A percentile compares a stretch with the other conserved stretches of the same genome.
Conservation (phyloP, 1,140 invertebrate species). For the Chionoecetes opilio region DNA sequence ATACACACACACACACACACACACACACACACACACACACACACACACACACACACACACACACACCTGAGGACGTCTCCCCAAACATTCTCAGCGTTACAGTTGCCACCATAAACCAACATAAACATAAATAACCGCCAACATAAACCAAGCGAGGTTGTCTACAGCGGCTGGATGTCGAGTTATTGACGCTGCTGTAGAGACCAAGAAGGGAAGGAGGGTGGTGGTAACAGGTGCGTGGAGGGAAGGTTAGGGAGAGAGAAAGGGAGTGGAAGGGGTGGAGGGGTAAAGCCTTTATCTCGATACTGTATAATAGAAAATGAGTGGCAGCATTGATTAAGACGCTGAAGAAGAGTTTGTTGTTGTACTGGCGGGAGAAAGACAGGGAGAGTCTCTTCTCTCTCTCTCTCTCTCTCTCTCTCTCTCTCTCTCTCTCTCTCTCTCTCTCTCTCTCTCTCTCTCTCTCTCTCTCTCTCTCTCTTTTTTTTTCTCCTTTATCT, state of each 20-base stretch:
- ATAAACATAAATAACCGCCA: no score
- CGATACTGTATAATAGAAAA: background rate
- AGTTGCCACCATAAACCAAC: slow-evolving; percentile 17
- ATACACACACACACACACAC: no score
- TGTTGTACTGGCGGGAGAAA: no score
- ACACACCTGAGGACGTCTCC: background rate
- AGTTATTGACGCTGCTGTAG: background rate
- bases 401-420: slow-evolving; percentile 56
- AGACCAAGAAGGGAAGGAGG: background rate
- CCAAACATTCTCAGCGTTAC: slow-evolving; percentile 1
- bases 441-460: slow-evolving; percentile 59
- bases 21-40: no score
- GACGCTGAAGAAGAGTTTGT: background rate
- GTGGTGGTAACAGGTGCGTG: background rate
- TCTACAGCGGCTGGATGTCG: background rate
- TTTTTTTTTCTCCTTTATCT: slow-evolving; percentile 15
- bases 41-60: background rate
- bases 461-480: slow-evolving; percentile 37
- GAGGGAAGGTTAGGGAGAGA: background rate
- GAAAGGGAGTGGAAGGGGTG: background rate
- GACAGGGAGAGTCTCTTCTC: background rate
- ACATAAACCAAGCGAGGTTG: background rate
- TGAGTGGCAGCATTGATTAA: slow-evolving; percentile 12
- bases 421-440: slow-evolving; percentile 50
- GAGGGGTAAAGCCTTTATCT: background rate